Evolutionary conservation across 1,140 invertebrate genomes (phyloP).

Genomic region (Macrobrachium nipponense): DNA sequence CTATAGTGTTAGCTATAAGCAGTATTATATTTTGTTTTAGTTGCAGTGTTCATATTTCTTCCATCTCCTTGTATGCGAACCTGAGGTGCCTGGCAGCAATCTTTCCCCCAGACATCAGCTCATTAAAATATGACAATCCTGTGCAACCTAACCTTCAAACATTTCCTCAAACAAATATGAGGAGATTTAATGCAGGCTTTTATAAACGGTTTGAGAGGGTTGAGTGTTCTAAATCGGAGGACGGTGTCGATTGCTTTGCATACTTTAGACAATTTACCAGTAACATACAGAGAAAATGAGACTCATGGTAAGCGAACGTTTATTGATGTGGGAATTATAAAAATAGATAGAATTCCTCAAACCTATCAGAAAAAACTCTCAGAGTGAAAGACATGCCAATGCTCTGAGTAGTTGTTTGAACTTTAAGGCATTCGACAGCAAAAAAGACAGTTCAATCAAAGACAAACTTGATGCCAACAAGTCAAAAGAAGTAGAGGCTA

Average conservation of each 20-base stretch:
- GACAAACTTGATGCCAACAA: constrained; percentile 32
- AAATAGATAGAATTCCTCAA: constrained; percentile 36
- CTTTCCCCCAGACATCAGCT: not conserved
- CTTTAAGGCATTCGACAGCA: constrained; percentile 26
- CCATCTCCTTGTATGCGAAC: no score
- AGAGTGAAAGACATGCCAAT: constrained; percentile 27
- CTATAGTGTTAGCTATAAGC: no score
- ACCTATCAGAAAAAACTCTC: constrained; percentile 33
- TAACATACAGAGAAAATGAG: constrained; percentile 29
- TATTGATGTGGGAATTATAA: constrained; percentile 18
- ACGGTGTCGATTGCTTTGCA: constrained; percentile 30
- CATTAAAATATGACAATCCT: constrained; percentile 23
- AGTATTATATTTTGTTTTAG: no score
- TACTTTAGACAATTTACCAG: constrained; percentile 22
- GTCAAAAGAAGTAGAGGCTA: constrained; percentile 12
- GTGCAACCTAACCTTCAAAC: constrained; percentile 32
- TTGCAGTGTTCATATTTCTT: no score
- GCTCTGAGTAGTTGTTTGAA: constrained; percentile 15
- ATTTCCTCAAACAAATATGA: constrained; percentile 22
- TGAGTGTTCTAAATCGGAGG: constrained; percentile 27
- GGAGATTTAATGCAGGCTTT: constrained; percentile 32
- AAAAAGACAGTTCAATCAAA: constrained; percentile 23
- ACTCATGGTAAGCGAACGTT: constrained; percentile 30
- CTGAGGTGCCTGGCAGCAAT: no score
- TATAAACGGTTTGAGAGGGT: constrained; percentile 26